A percentile compares a stretch with the other conserved stretches of the same genome.
These are phyloP conservation scores for Chascanopsetta lugubris DNA, from an alignment of 2,113 vertebrate genomes.

Conservation along the genomic window DNA sequence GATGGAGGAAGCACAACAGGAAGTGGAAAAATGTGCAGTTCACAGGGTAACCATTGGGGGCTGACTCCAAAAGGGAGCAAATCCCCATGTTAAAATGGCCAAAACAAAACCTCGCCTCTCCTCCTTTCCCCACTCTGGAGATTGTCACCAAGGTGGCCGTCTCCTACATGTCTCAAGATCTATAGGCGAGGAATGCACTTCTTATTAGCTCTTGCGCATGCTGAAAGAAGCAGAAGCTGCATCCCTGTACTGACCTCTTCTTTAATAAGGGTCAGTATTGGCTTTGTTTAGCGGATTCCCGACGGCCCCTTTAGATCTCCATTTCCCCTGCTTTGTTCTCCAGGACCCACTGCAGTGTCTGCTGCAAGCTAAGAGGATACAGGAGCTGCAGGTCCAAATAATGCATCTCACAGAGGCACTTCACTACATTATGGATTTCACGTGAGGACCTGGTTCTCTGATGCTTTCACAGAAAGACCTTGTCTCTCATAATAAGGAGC, in stretches of 20 bases:
- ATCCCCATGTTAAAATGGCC: background rate
- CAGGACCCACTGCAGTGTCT: conserved; percentile 30
- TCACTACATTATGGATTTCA: conserved; percentile 29
- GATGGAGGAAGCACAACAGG: too few species aligned
- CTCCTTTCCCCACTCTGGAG: background rate
- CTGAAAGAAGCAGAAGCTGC: conserved; percentile 17
- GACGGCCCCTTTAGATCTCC: conserved; percentile 5
- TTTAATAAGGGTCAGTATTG: conserved; percentile 38
- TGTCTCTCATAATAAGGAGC: conserved; percentile 1
- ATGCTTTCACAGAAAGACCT: background rate
- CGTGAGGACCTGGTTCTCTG: conserved; percentile 12
- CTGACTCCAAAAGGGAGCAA: too few species aligned
- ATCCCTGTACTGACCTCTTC: conserved; percentile 37
- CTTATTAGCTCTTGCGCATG: conserved; percentile 19
- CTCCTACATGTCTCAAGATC: background rate
- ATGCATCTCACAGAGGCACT: conserved; percentile 28
- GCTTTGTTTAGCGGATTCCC: conserved; percentile 39
- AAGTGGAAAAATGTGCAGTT: too few species aligned
- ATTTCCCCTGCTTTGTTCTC: conserved; percentile 37
- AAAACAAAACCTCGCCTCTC: background rate
- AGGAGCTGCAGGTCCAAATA: conserved; percentile 37
- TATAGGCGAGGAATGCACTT: background rate
- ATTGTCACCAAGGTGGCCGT: background rate
- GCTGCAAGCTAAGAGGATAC: conserved; percentile 17
- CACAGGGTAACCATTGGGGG: too few species aligned